phyloP scores from a whole-genome alignment of 1,140 invertebrate genomes.

The Nephila pilipes region DNA sequence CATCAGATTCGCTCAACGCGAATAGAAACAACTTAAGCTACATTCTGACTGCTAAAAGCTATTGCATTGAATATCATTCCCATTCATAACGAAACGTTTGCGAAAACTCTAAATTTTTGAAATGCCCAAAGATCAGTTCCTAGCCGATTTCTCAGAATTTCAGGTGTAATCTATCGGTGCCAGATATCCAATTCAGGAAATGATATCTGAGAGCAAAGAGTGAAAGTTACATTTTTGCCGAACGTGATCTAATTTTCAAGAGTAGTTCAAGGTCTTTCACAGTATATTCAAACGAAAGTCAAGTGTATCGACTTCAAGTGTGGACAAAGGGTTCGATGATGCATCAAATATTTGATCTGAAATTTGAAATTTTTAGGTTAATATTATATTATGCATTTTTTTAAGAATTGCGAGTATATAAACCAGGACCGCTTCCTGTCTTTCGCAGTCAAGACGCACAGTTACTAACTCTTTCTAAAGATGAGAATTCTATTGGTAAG shows the following conservation, averaged over 20 bases:
- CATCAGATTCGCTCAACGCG: too few species aligned
- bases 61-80: too few species aligned
- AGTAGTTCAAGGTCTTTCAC: background rate
- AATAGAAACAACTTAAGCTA: too few species aligned
- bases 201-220: too few species aligned
- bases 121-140: background rate
- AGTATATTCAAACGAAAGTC: background rate
- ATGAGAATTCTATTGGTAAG: background rate
- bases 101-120: background rate
- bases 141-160: background rate
- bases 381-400: background rate
- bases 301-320: background rate
- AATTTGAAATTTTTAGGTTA: background rate
- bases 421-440: background rate
- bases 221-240: background rate
- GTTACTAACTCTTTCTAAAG: background rate
- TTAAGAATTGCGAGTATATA: background rate
- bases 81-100: background rate
- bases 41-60: too few species aligned
- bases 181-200: too few species aligned
- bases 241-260: background rate
- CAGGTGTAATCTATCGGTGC: background rate
- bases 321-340: background rate
- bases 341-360: background rate
- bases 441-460: background rate